Evolutionary conservation across 2,113 vertebrate species (phyloP).

Genomic region (Pluvialis apricaria): DNA sequence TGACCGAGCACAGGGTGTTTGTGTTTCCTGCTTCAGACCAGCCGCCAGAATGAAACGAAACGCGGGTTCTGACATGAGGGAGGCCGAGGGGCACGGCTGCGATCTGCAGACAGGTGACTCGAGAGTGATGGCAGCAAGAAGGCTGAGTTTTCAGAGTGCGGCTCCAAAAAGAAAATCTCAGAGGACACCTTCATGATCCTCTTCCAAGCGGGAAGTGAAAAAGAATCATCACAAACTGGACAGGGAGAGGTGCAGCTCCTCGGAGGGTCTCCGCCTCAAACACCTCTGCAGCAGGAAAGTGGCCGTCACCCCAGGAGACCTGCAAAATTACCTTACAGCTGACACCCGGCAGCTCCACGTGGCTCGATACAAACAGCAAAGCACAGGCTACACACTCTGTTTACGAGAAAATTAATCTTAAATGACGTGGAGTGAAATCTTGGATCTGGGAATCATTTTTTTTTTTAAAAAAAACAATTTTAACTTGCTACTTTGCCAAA

Average conservation of each 20-base stretch:
- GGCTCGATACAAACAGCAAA: background rate
- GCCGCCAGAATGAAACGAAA: background rate
- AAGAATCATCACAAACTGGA: background rate
- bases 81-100: background rate
- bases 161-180: background rate
- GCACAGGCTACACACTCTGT: background rate
- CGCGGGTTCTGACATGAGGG: rapidly evolving
- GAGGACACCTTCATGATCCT: rapidly evolving
- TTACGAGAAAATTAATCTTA: background rate
- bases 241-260: background rate
- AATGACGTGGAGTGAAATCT: background rate
- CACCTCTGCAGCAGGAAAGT: background rate
- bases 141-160: rapidly evolving
- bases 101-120: background rate
- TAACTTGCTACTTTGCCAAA: background rate
- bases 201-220: background rate
- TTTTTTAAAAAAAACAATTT: background rate
- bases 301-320: background rate
- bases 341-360: background rate
- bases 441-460: background rate
- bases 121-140: background rate
- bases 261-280: rapidly evolving
- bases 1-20: background rate
- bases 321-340: background rate
- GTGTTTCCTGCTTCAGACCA: background rate